Percentiles rank a stretch among this genome's conserved stretches.
Conservation (phyloP, 2,888 invertebrate species). For the Volucella inflata region DNA sequence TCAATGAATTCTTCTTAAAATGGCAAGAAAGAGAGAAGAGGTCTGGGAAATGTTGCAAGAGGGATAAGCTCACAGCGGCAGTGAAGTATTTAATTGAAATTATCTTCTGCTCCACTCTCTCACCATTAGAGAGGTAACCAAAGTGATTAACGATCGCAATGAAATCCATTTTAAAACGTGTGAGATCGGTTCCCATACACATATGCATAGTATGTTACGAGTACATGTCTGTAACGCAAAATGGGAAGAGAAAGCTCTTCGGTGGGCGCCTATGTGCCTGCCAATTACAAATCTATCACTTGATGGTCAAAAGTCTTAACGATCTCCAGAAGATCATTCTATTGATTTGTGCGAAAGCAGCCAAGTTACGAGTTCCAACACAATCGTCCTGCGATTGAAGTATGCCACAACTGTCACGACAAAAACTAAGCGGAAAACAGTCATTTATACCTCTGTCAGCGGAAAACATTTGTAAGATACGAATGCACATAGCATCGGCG, state of each 20-base stretch:
- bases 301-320: conserved; percentile 54
- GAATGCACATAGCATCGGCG: conserved; percentile 51
- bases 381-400: conserved; percentile 60
- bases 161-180: conserved; percentile 65
- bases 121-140: conserved; percentile 12
- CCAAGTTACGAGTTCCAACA: not conserved
- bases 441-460: conserved; percentile 73
- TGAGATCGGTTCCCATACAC: conserved; percentile 52
- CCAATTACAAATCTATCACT: conserved; percentile 75
- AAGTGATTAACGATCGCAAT: conserved; percentile 66
- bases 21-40: not conserved
- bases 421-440: conserved; percentile 73
- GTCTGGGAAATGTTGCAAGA: not conserved
- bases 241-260: conserved; percentile 49
- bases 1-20: conserved; percentile 45
- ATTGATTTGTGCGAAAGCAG: conserved; percentile 45
- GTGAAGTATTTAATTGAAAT: conserved; percentile 60
- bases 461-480: conserved; percentile 74
- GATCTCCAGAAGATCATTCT: conserved; percentile 61
- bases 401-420: conserved; percentile 74
- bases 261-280: conserved; percentile 54
- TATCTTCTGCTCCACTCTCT: conserved; percentile 39
- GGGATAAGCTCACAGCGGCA: conserved; percentile 19
- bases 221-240: conserved; percentile 20
- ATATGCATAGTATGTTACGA: conserved; percentile 7